Evolutionary conservation across 2,888 invertebrate genomes (phyloP), one percentile per base, ranked within the genome.

Genomic region (Scaeva pyrastri): DNA sequence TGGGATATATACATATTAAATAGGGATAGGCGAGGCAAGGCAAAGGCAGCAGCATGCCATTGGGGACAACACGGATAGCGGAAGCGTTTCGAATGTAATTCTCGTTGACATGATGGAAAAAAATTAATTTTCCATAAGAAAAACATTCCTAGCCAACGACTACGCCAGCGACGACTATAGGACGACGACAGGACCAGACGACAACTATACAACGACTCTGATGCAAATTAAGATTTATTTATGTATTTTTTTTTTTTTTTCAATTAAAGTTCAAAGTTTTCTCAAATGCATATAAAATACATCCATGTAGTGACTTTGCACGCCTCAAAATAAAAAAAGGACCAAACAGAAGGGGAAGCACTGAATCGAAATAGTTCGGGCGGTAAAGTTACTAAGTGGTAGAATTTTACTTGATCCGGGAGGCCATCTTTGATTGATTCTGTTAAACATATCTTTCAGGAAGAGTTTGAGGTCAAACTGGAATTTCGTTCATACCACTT

Each of bases 211-310:
- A 43, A 62, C 68, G 74, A 72, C 80, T 76, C 56, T 68, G 36
- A 86, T 77, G 86, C 76, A 86, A 86, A 86, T 86, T 86, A 86
- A 86, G 82, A 86, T 86, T 82, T 85, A 85, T 74, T 72, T 58
- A 66, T 64, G 3, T 48, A n/a, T 52, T 41, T 43, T 21, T 66
- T n/a, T n/a, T n/a, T 60, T 19, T 36, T 19, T 26, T 79, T 55
- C 58, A 79, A 73, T 74, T 66, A 64, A 68, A 79, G 64, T 74
- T 78, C 77, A 82, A 78, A 83, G 74, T 80, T 80, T 80, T 31
- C 26, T 50, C 16, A 21, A 60, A 23, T 45, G 48, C 66, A 66
- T 66, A 66, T 66, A 66, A 50, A 66, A 31, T 66, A 26, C 16
- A 64, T 2, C 11, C 41, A 60, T 66, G 58, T 48, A 58, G 64